Conservation (phyloP, 2,888 invertebrate species). For the Nomada hirtipes region DNA sequence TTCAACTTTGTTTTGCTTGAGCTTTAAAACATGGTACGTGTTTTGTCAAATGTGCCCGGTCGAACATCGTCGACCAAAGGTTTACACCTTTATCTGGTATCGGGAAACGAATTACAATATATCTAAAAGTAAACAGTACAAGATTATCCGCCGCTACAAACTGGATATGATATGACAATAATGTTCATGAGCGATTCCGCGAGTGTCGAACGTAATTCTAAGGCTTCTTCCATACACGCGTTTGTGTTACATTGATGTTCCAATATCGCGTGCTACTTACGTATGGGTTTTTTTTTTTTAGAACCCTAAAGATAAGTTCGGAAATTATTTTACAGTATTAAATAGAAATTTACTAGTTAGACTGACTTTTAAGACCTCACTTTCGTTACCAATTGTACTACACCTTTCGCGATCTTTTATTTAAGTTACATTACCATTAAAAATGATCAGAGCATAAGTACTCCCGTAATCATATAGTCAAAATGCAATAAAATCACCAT, state of each 20-base stretch:
- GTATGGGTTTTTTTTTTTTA: not conserved
- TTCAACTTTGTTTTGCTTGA: conserved; percentile 11
- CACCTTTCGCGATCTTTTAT: conserved; percentile 17
- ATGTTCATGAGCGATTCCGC: conserved; percentile 23
- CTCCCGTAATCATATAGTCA: conserved; percentile 7
- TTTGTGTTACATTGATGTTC: not conserved
- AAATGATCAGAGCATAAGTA: conserved; percentile 4
- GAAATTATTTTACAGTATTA: conserved; percentile 16
- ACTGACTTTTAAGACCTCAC: conserved; percentile 2
- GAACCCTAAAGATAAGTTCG: not conserved
- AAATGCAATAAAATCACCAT: conserved; percentile 11
- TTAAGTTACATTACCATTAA: not conserved
- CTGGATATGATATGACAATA: conserved; percentile 13
- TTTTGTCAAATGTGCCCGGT: not conserved
- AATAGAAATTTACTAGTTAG: conserved; percentile 9
- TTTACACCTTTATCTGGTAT: not conserved
- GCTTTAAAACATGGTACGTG: conserved; percentile 8
- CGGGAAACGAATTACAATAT: conserved; percentile 14
- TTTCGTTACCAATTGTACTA: conserved; percentile 28
- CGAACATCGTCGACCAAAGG: not conserved
- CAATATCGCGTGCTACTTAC: conserved; percentile 13
- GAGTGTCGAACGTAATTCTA: conserved; percentile 26
- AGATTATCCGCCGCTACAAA: conserved; percentile 29
- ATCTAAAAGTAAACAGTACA: conserved; percentile 11
- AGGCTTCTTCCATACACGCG: conserved; percentile 29